phyloP scores from a whole-genome alignment of 2,888 invertebrate species.

The Lasioglossum leucozonium region DNA sequence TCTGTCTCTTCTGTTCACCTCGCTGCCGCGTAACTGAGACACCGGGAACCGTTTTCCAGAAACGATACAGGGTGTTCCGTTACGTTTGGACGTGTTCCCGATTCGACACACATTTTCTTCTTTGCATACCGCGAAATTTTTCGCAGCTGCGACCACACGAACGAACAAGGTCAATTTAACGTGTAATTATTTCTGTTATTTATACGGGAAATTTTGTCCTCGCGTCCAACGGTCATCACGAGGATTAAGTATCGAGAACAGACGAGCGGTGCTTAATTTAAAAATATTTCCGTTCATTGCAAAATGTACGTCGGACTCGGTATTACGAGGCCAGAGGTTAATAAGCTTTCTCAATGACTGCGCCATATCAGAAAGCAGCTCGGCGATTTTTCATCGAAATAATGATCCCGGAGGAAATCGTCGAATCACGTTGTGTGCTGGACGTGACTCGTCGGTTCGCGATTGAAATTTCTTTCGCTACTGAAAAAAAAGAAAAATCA shows the following conservation, averaged over 20 bases:
- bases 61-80: slow-evolving; percentile 28
- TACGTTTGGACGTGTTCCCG: neutral
- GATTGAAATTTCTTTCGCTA: neutral
- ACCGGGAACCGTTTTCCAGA: slow-evolving; percentile 59
- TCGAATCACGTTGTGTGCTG: neutral
- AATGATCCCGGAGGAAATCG: neutral
- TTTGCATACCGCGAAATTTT: too few species aligned
- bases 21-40: slow-evolving; percentile 51
- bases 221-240: neutral
- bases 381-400: slow-evolving; percentile 2
- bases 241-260: neutral
- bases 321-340: neutral
- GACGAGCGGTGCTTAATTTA: neutral
- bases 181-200: neutral
- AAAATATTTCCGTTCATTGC: neutral
- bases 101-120: too few species aligned
- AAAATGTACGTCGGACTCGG: neutral
- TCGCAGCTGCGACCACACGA: too few species aligned
- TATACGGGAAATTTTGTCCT: neutral
- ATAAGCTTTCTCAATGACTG: slow-evolving; percentile 7
- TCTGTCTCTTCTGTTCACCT: slow-evolving; percentile 36
- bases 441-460: neutral
- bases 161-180: too few species aligned
- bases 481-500: slow-evolving; percentile 11
- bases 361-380: neutral